A percentile compares a stretch with the other conserved stretches of the same genome.
These are phyloP conservation scores for Rhamnusium bicolor DNA, from an alignment of 2,888 invertebrate species.

Conservation along the genomic window DNA sequence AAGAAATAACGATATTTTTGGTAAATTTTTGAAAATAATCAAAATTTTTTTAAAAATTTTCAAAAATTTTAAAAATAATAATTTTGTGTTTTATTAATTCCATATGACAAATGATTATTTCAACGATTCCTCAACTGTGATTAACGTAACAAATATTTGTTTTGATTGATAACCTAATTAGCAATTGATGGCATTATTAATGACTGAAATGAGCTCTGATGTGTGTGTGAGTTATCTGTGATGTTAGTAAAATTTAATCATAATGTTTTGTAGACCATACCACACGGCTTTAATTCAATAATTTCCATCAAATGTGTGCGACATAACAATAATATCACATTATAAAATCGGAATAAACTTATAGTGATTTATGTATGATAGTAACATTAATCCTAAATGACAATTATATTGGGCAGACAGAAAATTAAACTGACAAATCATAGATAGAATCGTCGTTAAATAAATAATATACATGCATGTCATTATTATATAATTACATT, in stretches of 20 bases:
- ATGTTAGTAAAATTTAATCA: constrained; percentile 41
- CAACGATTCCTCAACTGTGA: constrained; percentile 9
- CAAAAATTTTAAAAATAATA: no score
- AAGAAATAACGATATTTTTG: no score
- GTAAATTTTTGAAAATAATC: no score
- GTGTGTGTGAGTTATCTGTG: constrained; percentile 8
- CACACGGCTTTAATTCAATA: constrained; percentile 43
- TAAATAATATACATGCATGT: neutral
- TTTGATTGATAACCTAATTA: constrained; percentile 27
- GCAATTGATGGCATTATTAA: constrained; percentile 24
- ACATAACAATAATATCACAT: constrained; percentile 32
- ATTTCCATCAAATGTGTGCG: constrained; percentile 37
- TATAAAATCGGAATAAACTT: constrained; percentile 26
- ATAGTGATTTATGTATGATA: constrained; percentile 22
- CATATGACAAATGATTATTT: constrained; percentile 15
- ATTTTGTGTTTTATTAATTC: neutral
- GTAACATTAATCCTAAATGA: constrained; percentile 21
- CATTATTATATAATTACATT: constrained; percentile 7
- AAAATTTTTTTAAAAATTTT: no score
- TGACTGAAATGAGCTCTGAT: constrained; percentile 5
- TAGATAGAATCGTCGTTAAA: constrained; percentile 17
- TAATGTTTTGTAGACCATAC: constrained; percentile 37
- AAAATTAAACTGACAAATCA: constrained; percentile 25
- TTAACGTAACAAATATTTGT: constrained; percentile 23
- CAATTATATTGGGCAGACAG: constrained; percentile 6